Evolutionary conservation across 1,140 invertebrate genomes (phyloP).

Genomic region (Aphelinus certus): DNA sequence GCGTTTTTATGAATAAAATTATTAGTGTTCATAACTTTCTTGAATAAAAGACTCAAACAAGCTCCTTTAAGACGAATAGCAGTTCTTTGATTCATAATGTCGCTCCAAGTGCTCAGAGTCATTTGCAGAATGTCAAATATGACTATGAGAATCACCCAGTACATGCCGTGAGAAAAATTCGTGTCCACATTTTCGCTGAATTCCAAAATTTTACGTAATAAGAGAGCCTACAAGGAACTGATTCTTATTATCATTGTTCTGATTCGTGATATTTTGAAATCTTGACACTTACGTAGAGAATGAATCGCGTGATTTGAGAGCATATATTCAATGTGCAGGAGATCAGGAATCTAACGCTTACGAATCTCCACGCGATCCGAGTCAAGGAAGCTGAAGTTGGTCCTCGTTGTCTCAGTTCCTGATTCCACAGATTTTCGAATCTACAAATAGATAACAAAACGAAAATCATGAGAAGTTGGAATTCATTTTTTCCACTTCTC

Average conservation of each 20-base stretch:
- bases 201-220: conserved; percentile 68
- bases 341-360: conserved; percentile 67
- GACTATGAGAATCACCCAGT: conserved; percentile 67
- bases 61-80: conserved; percentile 72
- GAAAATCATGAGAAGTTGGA: no score
- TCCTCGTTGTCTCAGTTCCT: conserved; percentile 74
- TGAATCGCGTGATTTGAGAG: conserved; percentile 70
- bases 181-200: conserved; percentile 62
- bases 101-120: conserved; percentile 70
- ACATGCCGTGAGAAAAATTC: conserved; percentile 60
- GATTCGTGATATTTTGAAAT: conserved; percentile 16
- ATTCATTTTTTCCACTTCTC: no score
- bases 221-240: conserved; percentile 20
- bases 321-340: conserved; percentile 66
- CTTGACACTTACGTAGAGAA: conserved; percentile 69
- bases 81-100: conserved; percentile 72
- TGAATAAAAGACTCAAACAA: conserved; percentile 71
- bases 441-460: conserved; percentile 48
- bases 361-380: conserved; percentile 68
- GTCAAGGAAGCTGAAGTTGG: conserved; percentile 65
- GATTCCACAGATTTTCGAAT: conserved; percentile 66
- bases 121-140: conserved; percentile 69
- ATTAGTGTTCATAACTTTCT: conserved; percentile 71
- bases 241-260: neutral
- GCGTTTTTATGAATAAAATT: conserved; percentile 68